phyloP scores from a whole-genome alignment of 2,888 invertebrate genomes.

The Conchocele bisecta region DNA sequence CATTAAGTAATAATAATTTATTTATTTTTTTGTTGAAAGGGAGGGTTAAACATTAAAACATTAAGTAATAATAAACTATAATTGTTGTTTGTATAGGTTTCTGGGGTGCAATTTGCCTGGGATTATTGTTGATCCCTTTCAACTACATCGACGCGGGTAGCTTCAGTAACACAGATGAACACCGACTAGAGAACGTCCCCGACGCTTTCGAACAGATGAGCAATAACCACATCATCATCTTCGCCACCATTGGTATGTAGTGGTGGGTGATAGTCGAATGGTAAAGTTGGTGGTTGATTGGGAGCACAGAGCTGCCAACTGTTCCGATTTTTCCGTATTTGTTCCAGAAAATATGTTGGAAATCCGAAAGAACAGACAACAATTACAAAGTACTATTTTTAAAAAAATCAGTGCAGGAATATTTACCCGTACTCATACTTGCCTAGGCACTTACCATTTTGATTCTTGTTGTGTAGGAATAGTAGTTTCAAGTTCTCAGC shows the following conservation, averaged over 20 bases:
- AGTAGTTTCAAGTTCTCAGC: too few species aligned
- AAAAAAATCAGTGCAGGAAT: too few species aligned
- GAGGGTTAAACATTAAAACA: neutral
- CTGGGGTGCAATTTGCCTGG: slow-evolving; percentile 88
- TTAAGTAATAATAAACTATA: neutral
- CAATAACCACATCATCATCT: slow-evolving; percentile 86
- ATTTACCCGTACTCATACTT: too few species aligned
- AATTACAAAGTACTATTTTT: neutral
- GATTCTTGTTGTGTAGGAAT: too few species aligned
- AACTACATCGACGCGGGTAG: slow-evolving; percentile 90
- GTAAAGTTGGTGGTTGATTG: neutral
- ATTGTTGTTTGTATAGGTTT: slow-evolving; percentile 82
- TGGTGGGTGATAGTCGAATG: neutral
- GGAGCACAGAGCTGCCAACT: neutral
- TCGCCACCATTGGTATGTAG: slow-evolving; percentile 88
- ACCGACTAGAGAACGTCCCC: slow-evolving; percentile 89
- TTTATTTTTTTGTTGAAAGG: too few species aligned
- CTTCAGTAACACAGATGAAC: slow-evolving; percentile 88
- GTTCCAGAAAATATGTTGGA: too few species aligned
- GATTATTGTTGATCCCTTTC: slow-evolving; percentile 88
- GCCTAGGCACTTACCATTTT: too few species aligned
- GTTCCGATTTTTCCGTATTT: too few species aligned
- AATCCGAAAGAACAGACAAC: neutral
- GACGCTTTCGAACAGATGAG: slow-evolving; percentile 93
- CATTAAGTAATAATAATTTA: too few species aligned